phyloP scores from a whole-genome alignment of 2,797 vertebrate genomes.

The Thripadectes ignobilis region DNA sequence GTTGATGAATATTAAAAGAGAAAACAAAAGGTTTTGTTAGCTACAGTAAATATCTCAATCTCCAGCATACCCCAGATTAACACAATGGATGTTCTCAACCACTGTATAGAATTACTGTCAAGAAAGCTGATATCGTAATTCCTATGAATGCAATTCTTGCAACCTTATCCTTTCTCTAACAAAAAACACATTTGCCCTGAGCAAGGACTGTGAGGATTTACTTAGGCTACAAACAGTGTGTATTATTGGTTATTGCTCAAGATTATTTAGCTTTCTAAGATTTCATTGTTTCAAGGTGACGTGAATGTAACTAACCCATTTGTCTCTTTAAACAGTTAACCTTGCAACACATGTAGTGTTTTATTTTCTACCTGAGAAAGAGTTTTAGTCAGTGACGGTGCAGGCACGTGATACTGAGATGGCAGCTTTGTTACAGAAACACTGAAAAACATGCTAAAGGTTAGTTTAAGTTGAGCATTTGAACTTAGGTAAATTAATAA shows the following conservation, averaged over 20 bases:
- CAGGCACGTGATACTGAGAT: not conserved
- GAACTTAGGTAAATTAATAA: constrained; percentile 25
- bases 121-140: not conserved
- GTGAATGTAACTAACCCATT: not conserved
- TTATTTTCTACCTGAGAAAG: constrained; percentile 1
- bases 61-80: not conserved
- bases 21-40: not conserved
- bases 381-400: not conserved
- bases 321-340: not conserved
- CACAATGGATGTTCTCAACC: not conserved
- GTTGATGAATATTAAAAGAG: not conserved
- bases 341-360: not conserved
- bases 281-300: not conserved
- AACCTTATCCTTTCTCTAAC: not conserved
- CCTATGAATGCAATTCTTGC: not conserved
- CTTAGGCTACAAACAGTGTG: not conserved
- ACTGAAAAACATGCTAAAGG: not conserved
- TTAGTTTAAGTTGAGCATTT: not conserved
- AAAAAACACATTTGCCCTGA: not conserved
- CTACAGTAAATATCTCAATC: not conserved
- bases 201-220: not conserved
- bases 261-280: not conserved
- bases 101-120: not conserved
- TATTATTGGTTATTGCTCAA: not conserved
- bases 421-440: not conserved